Base-by-base conservation (phyloP, 2,888 invertebrate species). In the Trachelus troglodyta region DNA sequence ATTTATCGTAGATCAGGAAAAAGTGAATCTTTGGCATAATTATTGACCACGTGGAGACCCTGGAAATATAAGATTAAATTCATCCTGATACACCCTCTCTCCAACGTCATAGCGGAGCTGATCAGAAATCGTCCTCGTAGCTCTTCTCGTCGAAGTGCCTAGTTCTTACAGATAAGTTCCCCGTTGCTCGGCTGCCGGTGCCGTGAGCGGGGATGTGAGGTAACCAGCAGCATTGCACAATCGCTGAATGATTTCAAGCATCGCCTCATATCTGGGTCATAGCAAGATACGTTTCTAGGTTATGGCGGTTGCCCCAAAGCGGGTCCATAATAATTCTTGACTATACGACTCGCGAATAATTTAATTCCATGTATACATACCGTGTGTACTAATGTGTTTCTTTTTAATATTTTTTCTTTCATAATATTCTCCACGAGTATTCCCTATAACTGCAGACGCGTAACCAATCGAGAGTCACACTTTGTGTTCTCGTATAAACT, bases 241-340 rank as follows among this genome's bases (percentile, higher is more conserved):
- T 91, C 91, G 88, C 89, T 91, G 90, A 91, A 91, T 91, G 91
- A 91, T 91, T 91, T 91, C 91, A 91, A 91, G 91, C 91, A 91
- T 91, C 91, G 91, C 91, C 90, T 91, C 91, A 91, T 91, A 91
- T 91, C 91, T 91, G 87, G 91, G 91, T 91, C 91, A 91, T 89
- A 91, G 90, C 90, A 89, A 90, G 91, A 90, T 90, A 91, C 90
- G 90, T 91, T 91, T 91, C 91, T 91, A 90, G 91, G 91, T 91
- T 91, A 91, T 89, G 89, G 89, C 90, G 89, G 90, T 89, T 90
- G 89, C 87, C 89, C 89, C 86, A 88, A 90, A 90, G 87, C 89
- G 86, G 88, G 78, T 69, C 78, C 78, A 76, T 78, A 78, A 76
- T 78, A 56, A 56, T 56, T 56, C 56, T 56, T 56, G 56, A 23